Base-by-base conservation (phyloP, 2,888 invertebrate genomes). In the Schrankia costaestrigalis region DNA sequence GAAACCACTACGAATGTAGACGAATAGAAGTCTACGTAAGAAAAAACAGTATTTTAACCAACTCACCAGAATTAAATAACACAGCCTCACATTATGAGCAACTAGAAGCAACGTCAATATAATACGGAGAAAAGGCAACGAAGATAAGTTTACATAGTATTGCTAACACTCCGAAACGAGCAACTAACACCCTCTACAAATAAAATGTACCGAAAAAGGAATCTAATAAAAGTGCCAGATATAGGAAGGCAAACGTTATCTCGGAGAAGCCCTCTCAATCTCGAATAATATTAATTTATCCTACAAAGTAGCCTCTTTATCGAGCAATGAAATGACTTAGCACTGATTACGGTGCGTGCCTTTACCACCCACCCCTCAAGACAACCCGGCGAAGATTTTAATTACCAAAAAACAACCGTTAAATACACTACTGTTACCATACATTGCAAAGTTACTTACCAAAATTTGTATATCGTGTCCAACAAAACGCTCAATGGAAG, bases 221-320 rank as follows among this genome's bases (percentile, higher is more conserved):
- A 44, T 44, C 31, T 32, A 41, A 51, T 48, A 52, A 49, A 47
- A 31, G 37, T 45, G 28, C 39, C 39, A 27, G 18, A 33, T 35
- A 33, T 40, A 40, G 36, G 38, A 32, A 35, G n/a, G 19, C 40
- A 34, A 31, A 26, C 45, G 41, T 41, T 55, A 58, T 56, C 54
- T 52, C 48, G 24, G 39, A 36, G 41, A 37, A 49, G 36, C 41
- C 31, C 47, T 52, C 46, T 42, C 53, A 46, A 56, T 60, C 63
- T 54, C 48, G 46, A 60, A 67, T 71, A 70, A 71, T 75, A 78
- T 76, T 73, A 78, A 74, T 74, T 74, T 67, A 70, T 61, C 68
- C 53, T 42, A 56, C 56, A 54, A 63, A 76, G 71, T 72, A 67
- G 65, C 67, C 55, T 63, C 60, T 70, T 71, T 72, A 76, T 74